Evolutionary conservation across 2,797 vertebrate genomes (phyloP).

Genomic region (Astyanax mexicanus): DNA sequence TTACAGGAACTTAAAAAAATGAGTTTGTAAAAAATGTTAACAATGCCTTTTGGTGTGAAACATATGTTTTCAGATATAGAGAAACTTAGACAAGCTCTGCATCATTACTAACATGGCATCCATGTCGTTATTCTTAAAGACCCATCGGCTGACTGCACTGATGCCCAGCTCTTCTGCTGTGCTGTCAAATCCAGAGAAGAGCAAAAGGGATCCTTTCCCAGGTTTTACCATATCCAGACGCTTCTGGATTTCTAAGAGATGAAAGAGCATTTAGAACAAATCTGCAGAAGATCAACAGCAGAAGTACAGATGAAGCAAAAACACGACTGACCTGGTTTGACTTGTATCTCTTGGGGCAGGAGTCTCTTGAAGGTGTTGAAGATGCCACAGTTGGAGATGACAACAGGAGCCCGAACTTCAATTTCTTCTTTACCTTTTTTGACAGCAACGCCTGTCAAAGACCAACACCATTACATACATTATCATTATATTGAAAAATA

Average conservation of each 20-base stretch:
- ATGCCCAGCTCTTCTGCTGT: constrained; percentile 81
- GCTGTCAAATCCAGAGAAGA: constrained; percentile 86
- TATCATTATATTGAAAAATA: too few relatives aligned
- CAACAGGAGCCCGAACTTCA: constrained; percentile 76
- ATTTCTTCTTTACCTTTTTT: constrained; percentile 79
- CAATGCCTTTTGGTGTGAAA: too few relatives aligned
- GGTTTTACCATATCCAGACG: constrained; percentile 78
- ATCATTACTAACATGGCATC: constrained; percentile 80
- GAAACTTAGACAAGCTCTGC: too few relatives aligned
- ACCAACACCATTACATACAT: neutral
- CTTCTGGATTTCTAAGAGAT: constrained; percentile 75
- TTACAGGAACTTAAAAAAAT: too few relatives aligned
- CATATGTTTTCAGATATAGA: too few relatives aligned
- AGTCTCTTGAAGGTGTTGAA: constrained; percentile 87
- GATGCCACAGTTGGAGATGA: constrained; percentile 87
- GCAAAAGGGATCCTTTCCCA: constrained; percentile 83
- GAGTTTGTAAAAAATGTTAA: too few relatives aligned
- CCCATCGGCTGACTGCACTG: constrained; percentile 83
- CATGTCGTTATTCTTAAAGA: constrained; percentile 85
- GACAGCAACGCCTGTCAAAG: constrained; percentile 80
- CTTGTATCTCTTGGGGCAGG: constrained; percentile 74
- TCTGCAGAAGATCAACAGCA: neutral
- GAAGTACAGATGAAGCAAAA: neutral
- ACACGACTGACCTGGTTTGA: constrained; percentile 72
- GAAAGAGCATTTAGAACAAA: neutral